Evolutionary conservation across 64 coral and sea anemone genomes (phyloP), one percentile per base, ranked within the genome.

Genomic region (Catalaphyllia jardinei): DNA sequence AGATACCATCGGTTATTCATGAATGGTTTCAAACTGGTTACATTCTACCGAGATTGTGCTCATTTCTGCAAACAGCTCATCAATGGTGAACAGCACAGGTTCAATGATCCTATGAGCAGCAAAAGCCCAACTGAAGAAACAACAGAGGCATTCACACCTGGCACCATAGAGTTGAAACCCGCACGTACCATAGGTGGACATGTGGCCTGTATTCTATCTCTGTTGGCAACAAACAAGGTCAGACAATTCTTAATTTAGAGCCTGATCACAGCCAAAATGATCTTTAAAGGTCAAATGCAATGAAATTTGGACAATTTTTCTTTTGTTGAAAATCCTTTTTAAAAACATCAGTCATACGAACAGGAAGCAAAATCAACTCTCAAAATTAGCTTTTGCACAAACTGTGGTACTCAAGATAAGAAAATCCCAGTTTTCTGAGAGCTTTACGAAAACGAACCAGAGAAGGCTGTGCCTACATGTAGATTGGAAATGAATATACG

Each of bases 1-100:
- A 84, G 81, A n/a, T 84, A 84, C 50, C 81, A 84, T 71, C 81
- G 81, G 22, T 63, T 84, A 3, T 71, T 84, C 62, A 12, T 69
- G 38, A 33, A 84, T 69, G 81, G 62, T 4, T 84, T 65, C 17
- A 84, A 84, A n/a, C 19, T 84, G 62, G 81, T 50, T 11, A 84
- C 33, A 27, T 49, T 84, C 7, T 7, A 38, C 60, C 71, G 35
- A 71, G 81, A 84, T 27, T 84, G 62, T 10, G 29, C 33, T 50
- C 20, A 67, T 2, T 84, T 84, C 20, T 84, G 31, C 11, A 84
- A 30, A 46, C 81, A 71, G 24, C 62, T 84, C 9, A 10, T 51
- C 4, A 84, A 22, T 15, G 81, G 62, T 28, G 62, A 84, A 51
- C 18, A 84, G 30, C 81, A 84, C 2, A 82, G 29, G 8, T 51